These are phyloP conservation scores for Chaetophractus vellerosus DNA, from an alignment of 2,797 vertebrate species.

Conservation along the genomic window DNA sequence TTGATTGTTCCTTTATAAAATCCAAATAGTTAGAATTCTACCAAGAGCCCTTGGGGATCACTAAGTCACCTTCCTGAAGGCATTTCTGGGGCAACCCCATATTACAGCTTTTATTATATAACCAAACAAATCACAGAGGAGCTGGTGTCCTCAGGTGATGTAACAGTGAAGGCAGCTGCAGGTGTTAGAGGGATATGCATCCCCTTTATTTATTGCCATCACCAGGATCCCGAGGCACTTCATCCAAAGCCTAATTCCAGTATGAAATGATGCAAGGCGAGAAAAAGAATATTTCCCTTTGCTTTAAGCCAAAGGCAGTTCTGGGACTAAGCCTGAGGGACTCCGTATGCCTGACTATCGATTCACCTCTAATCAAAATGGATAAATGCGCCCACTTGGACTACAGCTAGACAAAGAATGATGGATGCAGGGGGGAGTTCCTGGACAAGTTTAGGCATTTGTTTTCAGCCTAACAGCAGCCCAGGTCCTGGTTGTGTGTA, in stretches of 20 bases:
- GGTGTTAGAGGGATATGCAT: not conserved
- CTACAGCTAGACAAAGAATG: slow-evolving; percentile 80
- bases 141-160: not conserved
- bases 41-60: not conserved
- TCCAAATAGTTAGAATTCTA: not conserved
- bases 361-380: slow-evolving; percentile 86
- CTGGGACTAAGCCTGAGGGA: slow-evolving; percentile 38
- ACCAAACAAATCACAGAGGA: not conserved
- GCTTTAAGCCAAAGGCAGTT: not conserved
- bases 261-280: slow-evolving; percentile 57
- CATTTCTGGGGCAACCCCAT: not conserved
- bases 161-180: not conserved
- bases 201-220: not conserved
- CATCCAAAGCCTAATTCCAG: slow-evolving; percentile 27
- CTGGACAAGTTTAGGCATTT: slow-evolving; percentile 22
- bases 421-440: not conserved
- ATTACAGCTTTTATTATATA: not conserved
- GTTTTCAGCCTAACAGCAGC: not conserved
- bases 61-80: not conserved
- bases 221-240: not conserved
- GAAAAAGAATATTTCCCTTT: slow-evolving; percentile 68
- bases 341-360: slow-evolving; percentile 27
- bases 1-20: not conserved
- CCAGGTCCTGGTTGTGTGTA: too few species aligned
- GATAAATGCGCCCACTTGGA: slow-evolving; percentile 73